These are phyloP conservation scores for Zaprionus taronus DNA, from an alignment of 1,140 invertebrate genomes.

Conservation along the genomic window DNA sequence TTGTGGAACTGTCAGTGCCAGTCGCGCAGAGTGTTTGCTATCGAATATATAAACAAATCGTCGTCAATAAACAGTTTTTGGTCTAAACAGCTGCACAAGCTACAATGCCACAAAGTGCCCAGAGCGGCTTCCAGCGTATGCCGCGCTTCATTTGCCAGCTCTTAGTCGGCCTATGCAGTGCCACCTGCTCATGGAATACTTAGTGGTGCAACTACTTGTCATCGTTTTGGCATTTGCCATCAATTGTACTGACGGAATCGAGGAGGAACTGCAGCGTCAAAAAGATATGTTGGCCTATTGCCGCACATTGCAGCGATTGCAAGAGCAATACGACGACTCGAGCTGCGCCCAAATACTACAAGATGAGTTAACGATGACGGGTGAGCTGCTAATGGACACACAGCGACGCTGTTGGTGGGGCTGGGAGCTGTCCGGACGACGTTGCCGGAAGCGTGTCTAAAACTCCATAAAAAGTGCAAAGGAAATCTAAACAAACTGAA, in stretches of 20 bases:
- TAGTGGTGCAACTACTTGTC: slow-evolving; percentile 18
- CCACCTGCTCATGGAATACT: slow-evolving; percentile 17
- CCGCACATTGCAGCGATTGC: slow-evolving; percentile 32
- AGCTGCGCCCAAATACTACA: slow-evolving; percentile 39
- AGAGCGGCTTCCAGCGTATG: background rate
- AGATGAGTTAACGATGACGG: slow-evolving; percentile 38
- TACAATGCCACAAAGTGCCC: background rate
- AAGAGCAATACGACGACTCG: slow-evolving; percentile 15
- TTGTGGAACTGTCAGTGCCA: background rate
- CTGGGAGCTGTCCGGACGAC: slow-evolving; percentile 41
- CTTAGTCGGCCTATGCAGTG: slow-evolving; percentile 15
- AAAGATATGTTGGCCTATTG: slow-evolving; percentile 58
- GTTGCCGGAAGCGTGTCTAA: slow-evolving; percentile 52
- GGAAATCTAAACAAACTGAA: background rate
- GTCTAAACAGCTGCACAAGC: slow-evolving; percentile 7
- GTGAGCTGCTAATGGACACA: slow-evolving; percentile 53
- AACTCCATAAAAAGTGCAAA: background rate
- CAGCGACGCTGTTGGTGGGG: slow-evolving; percentile 44
- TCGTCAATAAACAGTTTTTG: background rate
- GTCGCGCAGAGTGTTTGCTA: background rate
- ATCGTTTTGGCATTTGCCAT: slow-evolving; percentile 12
- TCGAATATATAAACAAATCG: slow-evolving; percentile 22
- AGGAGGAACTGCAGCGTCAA: slow-evolving; percentile 34
- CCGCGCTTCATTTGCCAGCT: slow-evolving; percentile 10
- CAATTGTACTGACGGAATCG: slow-evolving; percentile 27